Evolutionary conservation across 2,888 invertebrate species (phyloP).

Genomic region (Ptychoptera albimana): DNA sequence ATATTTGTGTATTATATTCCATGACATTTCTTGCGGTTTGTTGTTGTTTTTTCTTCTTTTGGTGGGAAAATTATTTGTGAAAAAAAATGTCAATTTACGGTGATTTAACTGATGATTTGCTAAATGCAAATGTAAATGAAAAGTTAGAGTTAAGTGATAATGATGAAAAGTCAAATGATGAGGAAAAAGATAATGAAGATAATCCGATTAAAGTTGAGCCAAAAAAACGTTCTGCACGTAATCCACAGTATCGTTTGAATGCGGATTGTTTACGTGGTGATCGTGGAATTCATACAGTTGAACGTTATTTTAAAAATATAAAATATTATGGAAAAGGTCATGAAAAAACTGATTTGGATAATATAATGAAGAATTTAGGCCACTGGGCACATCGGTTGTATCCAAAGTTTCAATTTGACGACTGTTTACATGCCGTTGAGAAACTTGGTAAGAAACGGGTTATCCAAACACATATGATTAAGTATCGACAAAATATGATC

Average conservation of each 20-base stretch:
- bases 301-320: conserved; percentile 62
- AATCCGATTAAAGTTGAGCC: conserved; percentile 28
- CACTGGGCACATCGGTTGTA: conserved; percentile 90
- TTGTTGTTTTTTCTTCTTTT: too few relatives aligned
- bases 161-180: conserved; percentile 27
- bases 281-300: conserved; percentile 66
- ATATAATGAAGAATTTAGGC: conserved; percentile 65
- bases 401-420: conserved; percentile 78
- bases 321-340: conserved; percentile 64
- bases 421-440: conserved; percentile 64
- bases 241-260: conserved; percentile 51
- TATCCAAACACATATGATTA: conserved; percentile 53
- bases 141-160: conserved; percentile 30
- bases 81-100: conserved; percentile 13
- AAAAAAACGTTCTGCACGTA: conserved; percentile 40
- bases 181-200: conserved; percentile 27
- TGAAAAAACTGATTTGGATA: conserved; percentile 67
- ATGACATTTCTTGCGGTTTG: too few relatives aligned
- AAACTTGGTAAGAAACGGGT: conserved; percentile 66
- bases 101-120: conserved; percentile 15
- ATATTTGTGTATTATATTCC: too few relatives aligned
- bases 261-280: conserved; percentile 52
- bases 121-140: conserved; percentile 26
- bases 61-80: background rate
- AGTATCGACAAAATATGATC: conserved; percentile 41